Evolutionary conservation across 2,797 vertebrate genomes (phyloP).

Genomic region (Mormyrops attenuatus): DNA sequence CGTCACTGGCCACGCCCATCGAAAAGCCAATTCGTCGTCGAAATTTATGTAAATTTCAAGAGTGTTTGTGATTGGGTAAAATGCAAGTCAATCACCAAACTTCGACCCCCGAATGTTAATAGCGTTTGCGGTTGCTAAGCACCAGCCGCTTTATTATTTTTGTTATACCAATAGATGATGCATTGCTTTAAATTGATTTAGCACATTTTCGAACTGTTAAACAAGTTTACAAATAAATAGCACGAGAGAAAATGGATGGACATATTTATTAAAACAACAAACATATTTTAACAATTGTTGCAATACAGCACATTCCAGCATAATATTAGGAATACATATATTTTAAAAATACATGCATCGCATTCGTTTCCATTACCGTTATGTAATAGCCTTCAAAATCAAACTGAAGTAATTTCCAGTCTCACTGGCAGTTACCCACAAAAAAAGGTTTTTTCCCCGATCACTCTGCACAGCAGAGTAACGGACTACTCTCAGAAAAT

Average conservation of each 20-base stretch:
- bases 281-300: constrained; percentile 25
- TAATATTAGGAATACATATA: constrained; percentile 41
- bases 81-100: background rate
- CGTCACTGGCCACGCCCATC: background rate
- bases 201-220: background rate
- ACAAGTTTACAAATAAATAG: background rate
- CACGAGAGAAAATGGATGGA: constrained; percentile 24
- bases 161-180: background rate
- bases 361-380: constrained; percentile 36
- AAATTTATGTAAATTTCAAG: background rate
- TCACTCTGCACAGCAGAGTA: constrained; percentile 10
- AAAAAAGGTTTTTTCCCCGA: background rate
- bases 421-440: background rate
- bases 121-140: constrained; percentile 35
- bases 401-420: constrained; percentile 3
- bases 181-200: background rate
- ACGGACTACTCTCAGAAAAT: background rate
- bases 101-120: background rate
- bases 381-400: background rate
- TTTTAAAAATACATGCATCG: constrained; percentile 4
- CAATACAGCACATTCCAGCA: constrained; percentile 50
- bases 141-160: constrained; percentile 10
- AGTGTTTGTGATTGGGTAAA: background rate
- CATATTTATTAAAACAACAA: constrained; percentile 47
- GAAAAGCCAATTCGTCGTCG: background rate